These are phyloP conservation scores for Quadriops clusia DNA, from an alignment of 2,888 invertebrate species.

Conservation along the genomic window DNA sequence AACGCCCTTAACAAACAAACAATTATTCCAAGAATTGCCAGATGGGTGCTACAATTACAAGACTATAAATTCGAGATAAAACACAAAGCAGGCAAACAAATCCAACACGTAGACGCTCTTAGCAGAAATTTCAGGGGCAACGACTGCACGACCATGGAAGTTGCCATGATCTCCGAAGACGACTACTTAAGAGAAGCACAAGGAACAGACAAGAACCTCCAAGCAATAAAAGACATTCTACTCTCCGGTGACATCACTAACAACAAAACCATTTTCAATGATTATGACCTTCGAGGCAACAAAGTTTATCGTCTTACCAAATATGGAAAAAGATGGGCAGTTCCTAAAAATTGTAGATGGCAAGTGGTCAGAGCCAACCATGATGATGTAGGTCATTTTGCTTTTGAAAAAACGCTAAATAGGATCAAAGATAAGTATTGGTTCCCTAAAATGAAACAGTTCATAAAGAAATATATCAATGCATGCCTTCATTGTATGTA, in stretches of 20 bases:
- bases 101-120: conserved; percentile 11
- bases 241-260: conserved; percentile 2
- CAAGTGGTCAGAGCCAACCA: conserved; percentile 12
- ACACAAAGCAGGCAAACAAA: conserved; percentile 9
- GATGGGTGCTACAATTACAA: conserved; percentile 11
- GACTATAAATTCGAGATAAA: conserved; percentile 10
- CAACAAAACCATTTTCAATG: conserved; percentile 9
- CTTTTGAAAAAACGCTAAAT: conserved; percentile 13
- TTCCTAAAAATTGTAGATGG: conserved; percentile 18
- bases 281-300: conserved; percentile 8
- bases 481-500: conserved; percentile 29
- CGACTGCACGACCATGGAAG: background rate
- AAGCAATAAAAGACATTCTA: conserved; percentile 5
- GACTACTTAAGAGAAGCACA: conserved; percentile 9
- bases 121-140: conserved; percentile 8
- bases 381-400: conserved; percentile 15
- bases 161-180: conserved; percentile 6
- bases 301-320: conserved; percentile 5
- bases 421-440: conserved; percentile 12
- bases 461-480: conserved; percentile 27
- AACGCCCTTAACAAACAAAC: conserved; percentile 11
- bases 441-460: conserved; percentile 23
- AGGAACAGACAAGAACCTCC: conserved; percentile 6
- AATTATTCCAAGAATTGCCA: conserved; percentile 8
- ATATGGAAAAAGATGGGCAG: conserved; percentile 18